Evolutionary conservation across 2,797 vertebrate genomes (phyloP), one percentile per base, ranked within the genome.

Genomic region (Micrastur ruficollis): DNA sequence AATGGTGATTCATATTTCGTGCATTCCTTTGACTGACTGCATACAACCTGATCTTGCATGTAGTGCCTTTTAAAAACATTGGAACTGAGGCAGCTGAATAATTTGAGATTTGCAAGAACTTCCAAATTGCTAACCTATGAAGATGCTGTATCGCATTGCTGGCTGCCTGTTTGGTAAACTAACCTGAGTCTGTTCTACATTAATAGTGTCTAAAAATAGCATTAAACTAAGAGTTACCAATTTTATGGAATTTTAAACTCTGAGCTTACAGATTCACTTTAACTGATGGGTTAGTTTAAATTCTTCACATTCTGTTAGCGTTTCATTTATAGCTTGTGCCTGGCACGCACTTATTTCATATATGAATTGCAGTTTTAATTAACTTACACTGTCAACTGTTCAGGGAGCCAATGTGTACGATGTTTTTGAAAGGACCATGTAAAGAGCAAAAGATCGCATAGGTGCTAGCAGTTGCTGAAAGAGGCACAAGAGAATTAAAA

Each of bases 291-390:
- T 95, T 87, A 27, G 32, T 73, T 71, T 70, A 93, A 95, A 93
- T 96, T 95, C 92, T 82, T 92, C 38, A 47, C 36, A 50, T 93
- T 91, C 67, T 86, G 92, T 74, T 52, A 71, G 46, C 34, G 93
- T 95, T 86, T 81, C 3, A 25, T 75, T 79, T 89, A n/a, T 85
- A 75, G 74, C 56, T 61, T 89, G 67, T 83, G 71, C 71, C 86
- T 92, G 65, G 49, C 29, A 78, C 3, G 0, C 31, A 14, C 8
- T 61, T 89, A 40, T 80, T 89, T 95, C n/a, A 36, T 50, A 8
- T 83, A 56, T 27, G 56, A 89, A 63, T 71, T 75, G 44, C 31
- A 40, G 34, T 62, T 93, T 81, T 85, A 66, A 88, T 89, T 61
- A 76, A 67, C 61, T 70, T 81, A 52, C 11, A 5, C 17, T 84